Evolutionary conservation across 1,140 invertebrate species (phyloP), one percentile per base, ranked within the genome.

Genomic region (Telenomus remus): DNA sequence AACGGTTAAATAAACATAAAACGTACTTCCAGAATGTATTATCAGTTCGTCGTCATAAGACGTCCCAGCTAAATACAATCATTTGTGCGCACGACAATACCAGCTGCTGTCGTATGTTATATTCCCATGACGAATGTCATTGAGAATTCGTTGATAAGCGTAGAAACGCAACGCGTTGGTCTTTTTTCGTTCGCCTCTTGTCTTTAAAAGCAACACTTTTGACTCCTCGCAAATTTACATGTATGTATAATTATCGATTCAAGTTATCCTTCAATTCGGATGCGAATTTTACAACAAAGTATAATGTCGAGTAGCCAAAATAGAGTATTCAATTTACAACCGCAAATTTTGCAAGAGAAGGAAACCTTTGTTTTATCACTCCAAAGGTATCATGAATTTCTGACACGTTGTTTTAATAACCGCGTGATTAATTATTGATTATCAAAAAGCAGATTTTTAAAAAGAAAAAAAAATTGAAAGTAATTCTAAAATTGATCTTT

Each of bases 121-220:
- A 59, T 37, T 5, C 9, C n/a, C 13, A 71, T 66, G 61, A 66
- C 61, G 66, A 63, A 68, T 48, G 63, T 57, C 51, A 55, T 39
- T 51, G 65, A 63, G 71, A 71, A 72, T 77, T 77, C 74, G 74
- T 71, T 77, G 74, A 77, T 77, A 72, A 77, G 55, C 74, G 68
- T 70, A 66, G 65, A 2, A 54, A 61, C 73, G 73, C 73, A 33
- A n/a, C 34, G 46, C 47, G 59, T 57, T 68, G 56, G 49, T 68
- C 46, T 66, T 39, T 11, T 39, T 9, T 11, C n/a, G 9, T 11
- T 47, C 56, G 33, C 54, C 46, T 56, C 51, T 50, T 57, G 13
- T 56, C 48, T 51, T 27, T 27, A 27, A 27, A 27, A 27, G 19
- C 19, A 27, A 27, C 1, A 27, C 19, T 27, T 27, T n/a, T n/a